These are phyloP conservation scores for Drosophila diplacantha DNA, from an alignment of 2,888 invertebrate species.

Conservation along the genomic window DNA sequence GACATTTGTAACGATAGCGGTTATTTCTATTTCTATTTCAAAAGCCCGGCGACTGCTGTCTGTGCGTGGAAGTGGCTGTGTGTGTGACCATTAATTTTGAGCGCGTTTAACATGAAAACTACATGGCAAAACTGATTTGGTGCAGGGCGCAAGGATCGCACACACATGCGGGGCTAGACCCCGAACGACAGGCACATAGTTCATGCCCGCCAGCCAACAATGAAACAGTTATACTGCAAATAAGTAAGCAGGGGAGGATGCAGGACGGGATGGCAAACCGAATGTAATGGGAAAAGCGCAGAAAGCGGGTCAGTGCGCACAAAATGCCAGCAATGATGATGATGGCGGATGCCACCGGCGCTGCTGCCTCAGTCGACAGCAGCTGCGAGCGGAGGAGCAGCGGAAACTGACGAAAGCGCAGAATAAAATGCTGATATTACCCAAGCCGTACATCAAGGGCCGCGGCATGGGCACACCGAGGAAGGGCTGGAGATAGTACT, in stretches of 20 bases:
- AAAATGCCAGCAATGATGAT: constrained; percentile 67
- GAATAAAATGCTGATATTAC: constrained; percentile 67
- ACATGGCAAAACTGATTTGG: constrained; percentile 69
- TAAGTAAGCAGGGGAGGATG: constrained; percentile 55
- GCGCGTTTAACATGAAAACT: constrained; percentile 71
- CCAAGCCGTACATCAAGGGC: constrained; percentile 55
- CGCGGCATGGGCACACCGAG: constrained; percentile 28
- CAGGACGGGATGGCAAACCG: constrained; percentile 48
- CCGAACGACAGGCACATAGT: constrained; percentile 53
- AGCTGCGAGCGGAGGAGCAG: constrained; percentile 8
- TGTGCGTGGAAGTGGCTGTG: constrained; percentile 25
- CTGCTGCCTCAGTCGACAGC: constrained; percentile 31
- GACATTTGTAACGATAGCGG: constrained; percentile 71
- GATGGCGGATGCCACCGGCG: constrained; percentile 57
- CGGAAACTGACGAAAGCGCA: constrained; percentile 33
- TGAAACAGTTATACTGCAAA: constrained; percentile 70
- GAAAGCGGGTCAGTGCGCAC: constrained; percentile 69
- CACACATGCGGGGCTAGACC: constrained; percentile 10
- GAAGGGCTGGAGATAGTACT: constrained; percentile 2
- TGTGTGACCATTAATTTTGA: constrained; percentile 69
- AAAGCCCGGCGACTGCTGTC: constrained; percentile 37
- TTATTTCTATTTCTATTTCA: constrained; percentile 47
- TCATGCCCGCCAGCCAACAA: constrained; percentile 67
- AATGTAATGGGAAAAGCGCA: constrained; percentile 68
- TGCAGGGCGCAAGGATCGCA: constrained; percentile 51